These are phyloP conservation scores for Xylocampa areola DNA, from an alignment of 2,888 invertebrate species.

Conservation along the genomic window DNA sequence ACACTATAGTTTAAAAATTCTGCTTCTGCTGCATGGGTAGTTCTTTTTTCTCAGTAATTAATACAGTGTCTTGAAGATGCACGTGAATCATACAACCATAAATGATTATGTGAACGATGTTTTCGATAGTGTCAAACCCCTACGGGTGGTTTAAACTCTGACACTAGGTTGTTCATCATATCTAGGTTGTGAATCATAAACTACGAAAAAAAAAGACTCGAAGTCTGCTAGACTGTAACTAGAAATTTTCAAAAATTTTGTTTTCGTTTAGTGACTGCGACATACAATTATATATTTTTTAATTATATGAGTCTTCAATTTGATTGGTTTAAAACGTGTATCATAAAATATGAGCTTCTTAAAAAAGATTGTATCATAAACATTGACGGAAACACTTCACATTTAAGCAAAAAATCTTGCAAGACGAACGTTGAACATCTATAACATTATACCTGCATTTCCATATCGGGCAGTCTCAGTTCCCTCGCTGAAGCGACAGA, in stretches of 20 bases:
- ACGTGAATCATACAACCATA: no score
- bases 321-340: background rate
- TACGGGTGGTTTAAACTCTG: no score
- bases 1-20: no score
- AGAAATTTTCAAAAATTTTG: slow-evolving; percentile 11
- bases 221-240: background rate
- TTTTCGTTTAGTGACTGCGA: slow-evolving; percentile 19
- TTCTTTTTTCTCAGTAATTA: no score
- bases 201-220: no score
- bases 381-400: no score
- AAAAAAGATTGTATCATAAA: slow-evolving; percentile 11
- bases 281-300: slow-evolving; percentile 4
- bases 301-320: background rate
- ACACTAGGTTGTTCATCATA: no score
- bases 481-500: slow-evolving; percentile 85
- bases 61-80: no score
- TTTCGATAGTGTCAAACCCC: no score
- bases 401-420: slow-evolving; percentile 10
- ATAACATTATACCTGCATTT: slow-evolving; percentile 78
- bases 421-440: background rate
- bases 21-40: no score
- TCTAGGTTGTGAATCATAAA: no score
- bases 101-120: no score
- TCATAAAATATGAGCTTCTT: background rate
- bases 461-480: slow-evolving; percentile 79